phyloP scores from a whole-genome alignment of 2,113 vertebrate genomes.

The Sceloporus undulatus region DNA sequence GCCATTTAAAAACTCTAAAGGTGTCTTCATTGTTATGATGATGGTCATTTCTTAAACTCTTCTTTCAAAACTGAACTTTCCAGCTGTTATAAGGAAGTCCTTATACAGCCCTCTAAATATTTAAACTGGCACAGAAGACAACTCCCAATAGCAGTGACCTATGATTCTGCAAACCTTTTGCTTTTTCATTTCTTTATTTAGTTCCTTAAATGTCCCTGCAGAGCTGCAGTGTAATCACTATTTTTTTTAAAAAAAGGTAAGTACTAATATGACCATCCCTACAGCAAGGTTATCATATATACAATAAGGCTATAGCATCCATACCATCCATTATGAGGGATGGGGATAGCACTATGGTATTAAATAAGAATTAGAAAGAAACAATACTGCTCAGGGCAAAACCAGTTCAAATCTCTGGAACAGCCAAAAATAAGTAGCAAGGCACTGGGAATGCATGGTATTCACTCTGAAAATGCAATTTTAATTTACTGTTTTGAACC shows the following conservation, averaged over 20 bases:
- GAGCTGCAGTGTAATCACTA: background rate
- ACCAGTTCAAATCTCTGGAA: background rate
- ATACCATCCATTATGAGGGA: background rate
- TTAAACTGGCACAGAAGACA: background rate
- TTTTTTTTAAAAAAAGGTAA: background rate
- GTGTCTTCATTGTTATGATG: background rate
- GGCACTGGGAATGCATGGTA: background rate
- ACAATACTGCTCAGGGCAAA: background rate
- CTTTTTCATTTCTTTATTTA: background rate
- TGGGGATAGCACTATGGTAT: background rate
- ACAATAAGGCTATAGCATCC: background rate
- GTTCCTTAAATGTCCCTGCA: slow-evolving; percentile 11
- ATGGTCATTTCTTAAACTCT: background rate
- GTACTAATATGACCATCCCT: background rate
- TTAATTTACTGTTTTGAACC: slow-evolving; percentile 59
- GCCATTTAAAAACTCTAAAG: background rate
- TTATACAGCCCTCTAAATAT: background rate
- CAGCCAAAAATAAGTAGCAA: slow-evolving; percentile 1
- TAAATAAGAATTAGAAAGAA: background rate
- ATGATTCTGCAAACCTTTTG: background rate
- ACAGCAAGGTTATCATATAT: slow-evolving; percentile 1
- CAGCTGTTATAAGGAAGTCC: background rate
- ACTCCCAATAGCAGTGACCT: background rate
- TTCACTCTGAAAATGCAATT: slow-evolving; percentile 17
- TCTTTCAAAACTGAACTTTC: background rate